A percentile compares a stretch with the other conserved stretches of the same genome.
These are phyloP conservation scores for Bufo gargarizans DNA, from an alignment of 2,113 vertebrate species.

Conservation along the genomic window DNA sequence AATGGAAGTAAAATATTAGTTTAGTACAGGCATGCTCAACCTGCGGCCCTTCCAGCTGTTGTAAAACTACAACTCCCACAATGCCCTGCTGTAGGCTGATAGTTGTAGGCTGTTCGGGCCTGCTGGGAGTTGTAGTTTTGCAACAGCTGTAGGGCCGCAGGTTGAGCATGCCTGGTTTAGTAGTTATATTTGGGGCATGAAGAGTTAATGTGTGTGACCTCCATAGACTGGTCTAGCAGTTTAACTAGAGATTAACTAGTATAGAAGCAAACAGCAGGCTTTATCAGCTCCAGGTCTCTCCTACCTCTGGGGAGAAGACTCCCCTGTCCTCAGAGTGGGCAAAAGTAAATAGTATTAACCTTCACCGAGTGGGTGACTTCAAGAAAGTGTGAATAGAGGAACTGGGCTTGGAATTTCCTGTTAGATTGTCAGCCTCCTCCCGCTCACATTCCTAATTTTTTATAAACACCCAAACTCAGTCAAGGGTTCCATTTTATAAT, in stretches of 20 bases:
- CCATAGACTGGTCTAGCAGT: background rate
- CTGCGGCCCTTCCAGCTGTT: too few species aligned
- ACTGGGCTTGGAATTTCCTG: constrained; percentile 57
- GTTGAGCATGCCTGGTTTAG: too few species aligned
- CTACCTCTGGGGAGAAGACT: constrained; percentile 8
- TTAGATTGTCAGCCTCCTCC: constrained; percentile 45
- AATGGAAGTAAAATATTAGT: background rate
- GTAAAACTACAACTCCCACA: too few species aligned
- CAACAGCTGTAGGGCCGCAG: too few species aligned
- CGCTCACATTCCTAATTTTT: constrained; percentile 57
- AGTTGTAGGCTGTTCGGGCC: too few species aligned
- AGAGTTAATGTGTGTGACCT: constrained; percentile 2
- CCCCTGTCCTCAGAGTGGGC: constrained; percentile 48
- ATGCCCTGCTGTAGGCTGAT: too few species aligned
- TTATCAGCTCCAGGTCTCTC: constrained; percentile 31
- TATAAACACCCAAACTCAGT: constrained; percentile 50
- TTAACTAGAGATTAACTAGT: constrained; percentile 25
- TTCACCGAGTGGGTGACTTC: constrained; percentile 50
- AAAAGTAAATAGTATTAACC: constrained; percentile 54
- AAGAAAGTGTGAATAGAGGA: constrained; percentile 44
- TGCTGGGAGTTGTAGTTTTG: too few species aligned
- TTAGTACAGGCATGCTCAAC: too few species aligned
- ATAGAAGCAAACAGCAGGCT: constrained; percentile 31
- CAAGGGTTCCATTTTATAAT: constrained; percentile 32
- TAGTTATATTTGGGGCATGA: background rate